Conservation (phyloP, 2,113 vertebrate species). For the Serilophus lunatus region DNA sequence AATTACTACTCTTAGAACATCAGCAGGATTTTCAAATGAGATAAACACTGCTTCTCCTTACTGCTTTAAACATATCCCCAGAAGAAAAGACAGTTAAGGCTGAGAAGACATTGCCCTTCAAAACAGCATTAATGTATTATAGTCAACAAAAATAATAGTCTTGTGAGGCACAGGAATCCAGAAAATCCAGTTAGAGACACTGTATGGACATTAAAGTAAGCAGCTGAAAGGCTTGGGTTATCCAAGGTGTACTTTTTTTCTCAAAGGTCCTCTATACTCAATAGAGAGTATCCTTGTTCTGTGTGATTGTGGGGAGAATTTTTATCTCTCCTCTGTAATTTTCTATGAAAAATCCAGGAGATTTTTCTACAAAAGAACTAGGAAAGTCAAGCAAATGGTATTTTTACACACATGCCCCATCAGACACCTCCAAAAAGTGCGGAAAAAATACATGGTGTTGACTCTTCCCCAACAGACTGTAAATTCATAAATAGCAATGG, state of each 20-base stretch:
- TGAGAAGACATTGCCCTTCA: not conserved
- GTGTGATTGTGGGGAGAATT: not conserved
- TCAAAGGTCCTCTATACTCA: not conserved
- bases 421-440: not conserved
- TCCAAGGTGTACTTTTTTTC: not conserved
- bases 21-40: not conserved
- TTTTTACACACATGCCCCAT: not conserved
- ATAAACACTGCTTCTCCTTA: not conserved
- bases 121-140: not conserved
- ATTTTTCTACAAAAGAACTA: not conserved
- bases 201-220: not conserved
- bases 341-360: not conserved
- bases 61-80: not conserved
- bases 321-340: not conserved
- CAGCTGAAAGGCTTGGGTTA: not conserved
- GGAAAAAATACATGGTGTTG: not conserved
- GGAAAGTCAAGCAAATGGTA: not conserved
- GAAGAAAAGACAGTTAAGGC: not conserved
- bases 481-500: not conserved
- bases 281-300: not conserved
- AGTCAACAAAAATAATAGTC: not conserved
- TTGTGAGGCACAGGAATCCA: not conserved
- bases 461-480: not conserved
- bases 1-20: slow-evolving; percentile 8
- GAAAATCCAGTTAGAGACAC: not conserved